These are phyloP conservation scores for Siniperca obscura DNA, from an alignment of 2,797 vertebrate species.

Conservation along the genomic window DNA sequence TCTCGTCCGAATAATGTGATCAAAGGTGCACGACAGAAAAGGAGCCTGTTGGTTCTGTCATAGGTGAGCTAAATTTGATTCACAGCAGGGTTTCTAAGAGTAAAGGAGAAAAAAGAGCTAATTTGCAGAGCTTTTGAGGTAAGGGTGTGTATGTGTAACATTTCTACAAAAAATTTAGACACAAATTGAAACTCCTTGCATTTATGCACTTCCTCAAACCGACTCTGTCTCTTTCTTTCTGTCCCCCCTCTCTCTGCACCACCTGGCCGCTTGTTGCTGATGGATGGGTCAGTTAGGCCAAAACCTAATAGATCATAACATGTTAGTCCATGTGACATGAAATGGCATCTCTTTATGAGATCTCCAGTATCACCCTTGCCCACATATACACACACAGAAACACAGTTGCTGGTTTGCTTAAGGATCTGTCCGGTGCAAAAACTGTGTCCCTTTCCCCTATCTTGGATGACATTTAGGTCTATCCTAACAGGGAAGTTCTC, in stretches of 20 bases:
- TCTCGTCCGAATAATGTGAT: conserved; percentile 71
- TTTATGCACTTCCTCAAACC: background rate
- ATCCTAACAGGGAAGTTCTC: conserved; percentile 3
- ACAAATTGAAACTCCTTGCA: conserved; percentile 20
- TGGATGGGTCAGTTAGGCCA: conserved; percentile 57
- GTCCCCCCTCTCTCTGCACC: background rate
- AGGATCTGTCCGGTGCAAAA: conserved; percentile 27
- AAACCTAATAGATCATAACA: conserved; percentile 48
- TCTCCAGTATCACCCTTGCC: background rate
- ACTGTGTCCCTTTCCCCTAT: background rate
- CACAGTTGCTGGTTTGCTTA: conserved; percentile 10
- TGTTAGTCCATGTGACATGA: conserved; percentile 43
- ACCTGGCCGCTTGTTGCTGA: conserved; percentile 48
- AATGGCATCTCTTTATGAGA: conserved; percentile 46
- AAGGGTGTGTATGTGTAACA: conserved; percentile 13
- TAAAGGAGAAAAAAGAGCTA: background rate
- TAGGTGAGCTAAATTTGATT: conserved; percentile 62
- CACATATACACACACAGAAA: background rate
- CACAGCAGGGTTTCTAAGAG: conserved; percentile 52
- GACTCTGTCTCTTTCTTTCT: background rate
- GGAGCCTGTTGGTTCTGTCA: conserved; percentile 59
- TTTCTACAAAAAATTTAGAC: conserved; percentile 6
- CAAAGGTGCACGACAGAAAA: conserved; percentile 63
- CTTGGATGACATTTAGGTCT: conserved; percentile 13
- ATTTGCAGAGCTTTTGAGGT: conserved; percentile 24